Evolutionary conservation across 1,140 invertebrate species (phyloP).

Genomic region (Pissodes strobi): DNA sequence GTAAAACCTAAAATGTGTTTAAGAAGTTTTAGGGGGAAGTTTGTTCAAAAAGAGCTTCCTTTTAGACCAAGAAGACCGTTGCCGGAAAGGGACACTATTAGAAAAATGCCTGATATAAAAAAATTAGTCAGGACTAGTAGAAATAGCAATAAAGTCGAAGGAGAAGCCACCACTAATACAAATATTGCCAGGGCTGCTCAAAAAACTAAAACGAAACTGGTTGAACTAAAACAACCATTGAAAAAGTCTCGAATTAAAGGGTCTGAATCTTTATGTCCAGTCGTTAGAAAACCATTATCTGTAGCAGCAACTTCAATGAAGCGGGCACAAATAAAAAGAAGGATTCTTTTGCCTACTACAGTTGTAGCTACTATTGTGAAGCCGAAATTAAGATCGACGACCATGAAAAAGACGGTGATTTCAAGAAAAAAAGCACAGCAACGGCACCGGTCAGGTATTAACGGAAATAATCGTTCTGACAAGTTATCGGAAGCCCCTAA

Average conservation of each 20-base stretch:
- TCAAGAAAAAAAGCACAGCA: conserved; percentile 33
- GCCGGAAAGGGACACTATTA: conserved; percentile 8
- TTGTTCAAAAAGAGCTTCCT: conserved; percentile 51
- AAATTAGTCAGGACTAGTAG: conserved; percentile 24
- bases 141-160: conserved; percentile 48
- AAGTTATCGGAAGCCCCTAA: background rate
- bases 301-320: conserved; percentile 6
- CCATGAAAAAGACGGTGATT: conserved; percentile 38
- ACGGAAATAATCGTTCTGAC: no score
- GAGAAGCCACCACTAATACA: conserved; percentile 56
- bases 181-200: background rate
- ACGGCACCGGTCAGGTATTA: conserved; percentile 13
- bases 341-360: conserved; percentile 37
- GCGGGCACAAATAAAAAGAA: conserved; percentile 42
- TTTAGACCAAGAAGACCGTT: conserved; percentile 36
- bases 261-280: conserved; percentile 28
- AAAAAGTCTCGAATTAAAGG: conserved; percentile 7
- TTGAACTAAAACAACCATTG: background rate
- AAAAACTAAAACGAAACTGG: conserved; percentile 7
- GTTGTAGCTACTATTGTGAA: conserved; percentile 32
- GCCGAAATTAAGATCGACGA: conserved; percentile 42
- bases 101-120: conserved; percentile 30
- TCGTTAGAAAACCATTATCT: conserved; percentile 20
- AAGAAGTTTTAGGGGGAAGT: conserved; percentile 51
- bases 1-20: conserved; percentile 54